Percentiles rank a stretch among this genome's conserved stretches.
These are phyloP conservation scores for Oryzaephilus surinamensis DNA, from an alignment of 1,140 invertebrate species.

Conservation along the genomic window DNA sequence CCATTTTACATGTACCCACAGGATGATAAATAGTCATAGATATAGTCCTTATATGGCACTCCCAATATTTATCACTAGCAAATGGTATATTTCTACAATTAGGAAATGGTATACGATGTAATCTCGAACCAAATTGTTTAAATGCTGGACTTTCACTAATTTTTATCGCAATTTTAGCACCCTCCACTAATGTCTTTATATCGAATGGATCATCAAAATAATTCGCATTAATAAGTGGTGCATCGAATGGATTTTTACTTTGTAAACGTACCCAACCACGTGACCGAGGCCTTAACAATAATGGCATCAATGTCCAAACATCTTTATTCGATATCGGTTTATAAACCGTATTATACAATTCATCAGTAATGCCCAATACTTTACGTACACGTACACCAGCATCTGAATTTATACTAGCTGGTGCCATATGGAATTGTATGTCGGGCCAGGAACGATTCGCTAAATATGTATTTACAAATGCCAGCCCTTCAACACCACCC, in stretches of 20 bases:
- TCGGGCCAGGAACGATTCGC: slow-evolving; percentile 65
- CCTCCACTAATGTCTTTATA: slow-evolving; percentile 67
- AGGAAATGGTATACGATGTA: slow-evolving; percentile 62
- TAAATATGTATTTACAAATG: slow-evolving; percentile 72
- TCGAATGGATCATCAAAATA: slow-evolving; percentile 73
- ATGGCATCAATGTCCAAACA: slow-evolving; percentile 73
- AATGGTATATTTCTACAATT: slow-evolving; percentile 67
- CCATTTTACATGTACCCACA: slow-evolving; percentile 76
- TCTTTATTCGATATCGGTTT: slow-evolving; percentile 55
- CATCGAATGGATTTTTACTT: slow-evolving; percentile 70
- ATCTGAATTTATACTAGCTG: slow-evolving; percentile 73
- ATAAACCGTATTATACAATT: slow-evolving; percentile 67
- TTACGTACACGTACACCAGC: slow-evolving; percentile 61
- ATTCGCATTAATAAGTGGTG: slow-evolving; percentile 80
- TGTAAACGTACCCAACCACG: slow-evolving; percentile 63
- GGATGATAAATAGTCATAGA: slow-evolving; percentile 83
- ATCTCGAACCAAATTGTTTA: slow-evolving; percentile 64
- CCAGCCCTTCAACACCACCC: slow-evolving; percentile 75
- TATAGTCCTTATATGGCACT: slow-evolving; percentile 73
- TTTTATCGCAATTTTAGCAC: slow-evolving; percentile 62
- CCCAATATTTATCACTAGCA: slow-evolving; percentile 68
- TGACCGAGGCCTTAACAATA: slow-evolving; percentile 69
- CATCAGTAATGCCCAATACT: slow-evolving; percentile 72
- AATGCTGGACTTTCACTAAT: slow-evolving; percentile 67
- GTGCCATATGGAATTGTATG: slow-evolving; percentile 79